Evolutionary conservation across 2,797 vertebrate species (phyloP).

Genomic region (Morelia viridis): DNA sequence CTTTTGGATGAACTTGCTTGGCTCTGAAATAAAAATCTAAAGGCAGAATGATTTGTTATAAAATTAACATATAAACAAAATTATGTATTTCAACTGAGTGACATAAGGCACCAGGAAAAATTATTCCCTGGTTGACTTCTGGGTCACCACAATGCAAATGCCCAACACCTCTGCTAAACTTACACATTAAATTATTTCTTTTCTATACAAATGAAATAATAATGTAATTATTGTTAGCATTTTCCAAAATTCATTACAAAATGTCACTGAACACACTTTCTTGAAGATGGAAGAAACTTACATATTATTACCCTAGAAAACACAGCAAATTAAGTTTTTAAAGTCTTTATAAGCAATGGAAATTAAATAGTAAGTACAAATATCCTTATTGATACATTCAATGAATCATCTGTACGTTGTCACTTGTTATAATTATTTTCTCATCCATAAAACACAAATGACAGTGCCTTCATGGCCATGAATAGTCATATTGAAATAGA

Average conservation of each 20-base stretch:
- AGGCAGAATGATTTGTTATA: slow-evolving; percentile 20
- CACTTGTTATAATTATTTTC: not conserved
- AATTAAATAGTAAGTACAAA: too few species aligned
- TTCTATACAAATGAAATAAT: not conserved
- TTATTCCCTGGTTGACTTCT: not conserved
- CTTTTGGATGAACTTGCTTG: slow-evolving; percentile 88
- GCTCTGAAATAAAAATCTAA: slow-evolving; percentile 90
- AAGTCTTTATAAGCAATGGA: too few species aligned
- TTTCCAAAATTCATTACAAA: not conserved
- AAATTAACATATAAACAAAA: not conserved
- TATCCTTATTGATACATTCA: not conserved
- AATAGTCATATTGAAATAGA: not conserved
- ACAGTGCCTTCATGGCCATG: not conserved
- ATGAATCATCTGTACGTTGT: not conserved
- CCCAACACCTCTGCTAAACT: not conserved
- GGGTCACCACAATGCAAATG: not conserved
- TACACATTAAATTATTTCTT: not conserved
- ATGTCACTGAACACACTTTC: not conserved
- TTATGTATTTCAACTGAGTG: not conserved
- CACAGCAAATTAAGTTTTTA: not conserved
- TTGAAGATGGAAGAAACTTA: not conserved
- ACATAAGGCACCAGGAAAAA: not conserved
- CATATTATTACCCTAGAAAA: not conserved
- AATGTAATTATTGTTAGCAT: not conserved
- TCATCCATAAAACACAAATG: not conserved